These are phyloP conservation scores for Trididemnum clinides DNA, from an alignment of 23 tunicate genomes.

Conservation along the genomic window DNA sequence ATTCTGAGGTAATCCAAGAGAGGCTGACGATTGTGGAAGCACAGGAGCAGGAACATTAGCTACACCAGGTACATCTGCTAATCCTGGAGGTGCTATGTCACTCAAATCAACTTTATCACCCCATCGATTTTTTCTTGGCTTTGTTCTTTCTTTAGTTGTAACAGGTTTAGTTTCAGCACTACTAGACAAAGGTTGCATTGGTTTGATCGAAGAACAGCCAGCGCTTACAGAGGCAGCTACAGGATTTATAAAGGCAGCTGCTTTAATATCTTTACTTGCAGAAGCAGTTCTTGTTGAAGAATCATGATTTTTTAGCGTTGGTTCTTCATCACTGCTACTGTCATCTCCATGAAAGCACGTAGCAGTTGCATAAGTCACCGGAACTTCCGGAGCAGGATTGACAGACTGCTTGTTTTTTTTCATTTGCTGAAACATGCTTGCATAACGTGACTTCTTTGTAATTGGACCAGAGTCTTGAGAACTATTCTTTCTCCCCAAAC, in stretches of 20 bases:
- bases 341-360: conserved; percentile 65
- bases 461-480: conserved; percentile 24
- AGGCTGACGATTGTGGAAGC: background rate
- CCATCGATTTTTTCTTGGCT: conserved; percentile 83
- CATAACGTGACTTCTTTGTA: conserved; percentile 63
- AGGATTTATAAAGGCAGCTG: conserved; percentile 34
- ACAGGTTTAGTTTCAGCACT: background rate
- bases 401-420: conserved; percentile 47
- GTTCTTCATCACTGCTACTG: conserved; percentile 53
- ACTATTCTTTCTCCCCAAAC: background rate
- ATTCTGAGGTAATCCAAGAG: conserved; percentile 46
- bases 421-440: conserved; percentile 89
- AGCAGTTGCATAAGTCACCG: conserved; percentile 28
- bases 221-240: background rate
- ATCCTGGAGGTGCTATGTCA: conserved; percentile 88
- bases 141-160: conserved; percentile 15
- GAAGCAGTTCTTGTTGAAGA: background rate
- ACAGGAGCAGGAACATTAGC: conserved; percentile 21
- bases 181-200: background rate
- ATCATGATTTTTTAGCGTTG: background rate
- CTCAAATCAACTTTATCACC: conserved; percentile 89
- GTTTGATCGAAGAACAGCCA: background rate
- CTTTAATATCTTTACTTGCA: background rate
- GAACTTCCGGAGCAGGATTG: background rate
- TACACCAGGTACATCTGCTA: conserved; percentile 73